Conservation (phyloP, 1,140 invertebrate genomes). For the Hestina assimilis region DNA sequence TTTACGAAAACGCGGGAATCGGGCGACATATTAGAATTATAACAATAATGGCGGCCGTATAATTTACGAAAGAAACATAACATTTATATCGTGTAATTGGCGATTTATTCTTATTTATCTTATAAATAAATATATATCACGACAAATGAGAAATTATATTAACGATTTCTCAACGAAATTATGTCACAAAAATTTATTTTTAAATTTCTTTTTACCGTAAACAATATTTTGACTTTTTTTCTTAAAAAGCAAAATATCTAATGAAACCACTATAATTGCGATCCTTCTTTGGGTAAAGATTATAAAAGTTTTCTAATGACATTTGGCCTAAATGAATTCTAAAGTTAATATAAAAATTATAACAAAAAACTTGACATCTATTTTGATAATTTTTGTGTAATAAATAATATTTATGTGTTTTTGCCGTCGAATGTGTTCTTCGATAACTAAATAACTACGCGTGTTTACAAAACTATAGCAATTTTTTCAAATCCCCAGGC, state of each 20-base stretch:
- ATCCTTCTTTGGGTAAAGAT: no score
- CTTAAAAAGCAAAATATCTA: no score
- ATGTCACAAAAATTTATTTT: slow-evolving; percentile 3
- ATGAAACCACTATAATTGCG: no score
- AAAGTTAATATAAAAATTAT: no score
- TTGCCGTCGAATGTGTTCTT: no score
- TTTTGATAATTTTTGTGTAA: not conserved
- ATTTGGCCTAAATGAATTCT: no score
- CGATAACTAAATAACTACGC: no score
- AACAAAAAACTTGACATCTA: not conserved
- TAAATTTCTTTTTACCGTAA: not conserved
- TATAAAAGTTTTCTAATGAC: no score
- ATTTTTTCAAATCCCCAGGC: no score
- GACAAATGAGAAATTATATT: slow-evolving; percentile 12
- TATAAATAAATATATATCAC: slow-evolving; percentile 20
- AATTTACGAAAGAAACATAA: slow-evolving; percentile 11
- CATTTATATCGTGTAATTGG: slow-evolving; percentile 8
- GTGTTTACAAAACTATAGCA: no score
- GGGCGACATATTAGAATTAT: slow-evolving; percentile 42
- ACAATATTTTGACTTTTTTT: no score
- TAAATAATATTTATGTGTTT: no score
- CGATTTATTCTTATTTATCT: slow-evolving; percentile 12
- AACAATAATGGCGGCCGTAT: slow-evolving; percentile 1
- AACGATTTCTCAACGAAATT: slow-evolving; percentile 1
- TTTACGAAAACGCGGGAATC: slow-evolving; percentile 34